phyloP scores from a whole-genome alignment of 2,888 invertebrate genomes.

The Neoitamus cyanurus region DNA sequence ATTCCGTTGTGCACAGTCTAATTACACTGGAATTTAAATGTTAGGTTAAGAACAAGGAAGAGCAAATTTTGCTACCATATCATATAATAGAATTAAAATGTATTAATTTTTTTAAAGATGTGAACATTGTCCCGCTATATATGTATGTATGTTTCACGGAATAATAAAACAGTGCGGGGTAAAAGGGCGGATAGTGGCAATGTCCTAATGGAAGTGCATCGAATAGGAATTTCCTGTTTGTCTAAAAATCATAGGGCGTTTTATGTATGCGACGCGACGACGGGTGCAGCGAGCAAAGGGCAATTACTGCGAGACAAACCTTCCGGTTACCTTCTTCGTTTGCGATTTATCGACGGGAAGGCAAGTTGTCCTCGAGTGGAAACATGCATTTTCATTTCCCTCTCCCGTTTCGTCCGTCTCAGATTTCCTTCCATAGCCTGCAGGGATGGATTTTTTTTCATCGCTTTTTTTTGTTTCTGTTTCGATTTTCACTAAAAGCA shows the following conservation, averaged over 20 bases:
- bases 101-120: background rate
- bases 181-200: background rate
- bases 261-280: background rate
- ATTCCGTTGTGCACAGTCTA: too few relatives aligned
- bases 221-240: background rate
- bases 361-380: background rate
- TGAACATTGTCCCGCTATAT: background rate
- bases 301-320: background rate
- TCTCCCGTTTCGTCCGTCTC: background rate
- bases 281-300: background rate
- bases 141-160: background rate
- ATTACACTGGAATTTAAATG: too few relatives aligned
- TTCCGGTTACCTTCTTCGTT: background rate
- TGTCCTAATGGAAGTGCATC: background rate
- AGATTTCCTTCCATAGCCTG: background rate
- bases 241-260: background rate
- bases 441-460: background rate
- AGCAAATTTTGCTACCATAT: too few relatives aligned
- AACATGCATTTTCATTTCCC: background rate
- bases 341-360: background rate
- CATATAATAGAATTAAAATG: too few relatives aligned
- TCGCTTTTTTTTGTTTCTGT: background rate
- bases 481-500: slow-evolving; percentile 12
- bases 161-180: background rate
- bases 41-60: too few relatives aligned